Evolutionary conservation across 2,113 vertebrate genomes (phyloP).

Genomic region (Egretta garzetta): DNA sequence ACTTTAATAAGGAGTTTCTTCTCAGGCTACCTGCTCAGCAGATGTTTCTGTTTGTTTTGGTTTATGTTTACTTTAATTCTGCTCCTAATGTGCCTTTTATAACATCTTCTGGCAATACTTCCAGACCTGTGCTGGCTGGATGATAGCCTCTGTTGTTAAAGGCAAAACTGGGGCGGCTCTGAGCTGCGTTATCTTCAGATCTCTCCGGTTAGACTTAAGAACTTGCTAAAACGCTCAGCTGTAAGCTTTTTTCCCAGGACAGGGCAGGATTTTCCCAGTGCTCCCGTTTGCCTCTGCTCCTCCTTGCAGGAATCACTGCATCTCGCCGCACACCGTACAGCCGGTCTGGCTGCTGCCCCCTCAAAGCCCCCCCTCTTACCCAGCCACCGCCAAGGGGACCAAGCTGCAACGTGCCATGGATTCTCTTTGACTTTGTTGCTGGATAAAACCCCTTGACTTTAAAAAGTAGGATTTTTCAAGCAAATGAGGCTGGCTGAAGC

Average conservation of each 20-base stretch:
- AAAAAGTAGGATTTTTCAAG: neutral
- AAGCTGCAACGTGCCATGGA: neutral
- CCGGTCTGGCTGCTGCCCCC: neutral
- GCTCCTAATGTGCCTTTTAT: slow-evolving; percentile 46
- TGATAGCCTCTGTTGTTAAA: neutral
- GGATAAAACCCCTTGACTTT: neutral
- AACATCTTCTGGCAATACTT: slow-evolving; percentile 27
- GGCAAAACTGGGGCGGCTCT: neutral
- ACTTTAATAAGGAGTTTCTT: slow-evolving; percentile 7
- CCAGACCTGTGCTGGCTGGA: neutral
- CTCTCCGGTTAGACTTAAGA: neutral
- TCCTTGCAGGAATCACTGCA: neutral
- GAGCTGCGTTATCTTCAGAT: slow-evolving; percentile 1
- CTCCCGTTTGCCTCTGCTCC: neutral
- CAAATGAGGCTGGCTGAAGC: neutral
- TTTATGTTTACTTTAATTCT: slow-evolving; percentile 31
- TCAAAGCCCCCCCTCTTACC: neutral
- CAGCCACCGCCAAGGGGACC: neutral
- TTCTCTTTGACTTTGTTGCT: neutral
- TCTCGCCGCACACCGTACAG: neutral
- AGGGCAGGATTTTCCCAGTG: neutral
- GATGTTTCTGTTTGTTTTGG: slow-evolving; percentile 43
- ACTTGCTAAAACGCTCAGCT: neutral
- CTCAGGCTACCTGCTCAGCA: slow-evolving; percentile 56
- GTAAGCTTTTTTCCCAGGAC: neutral